Evolutionary conservation across 2,888 invertebrate species (phyloP).

Genomic region (Ashinkailepas kermadecensis): DNA sequence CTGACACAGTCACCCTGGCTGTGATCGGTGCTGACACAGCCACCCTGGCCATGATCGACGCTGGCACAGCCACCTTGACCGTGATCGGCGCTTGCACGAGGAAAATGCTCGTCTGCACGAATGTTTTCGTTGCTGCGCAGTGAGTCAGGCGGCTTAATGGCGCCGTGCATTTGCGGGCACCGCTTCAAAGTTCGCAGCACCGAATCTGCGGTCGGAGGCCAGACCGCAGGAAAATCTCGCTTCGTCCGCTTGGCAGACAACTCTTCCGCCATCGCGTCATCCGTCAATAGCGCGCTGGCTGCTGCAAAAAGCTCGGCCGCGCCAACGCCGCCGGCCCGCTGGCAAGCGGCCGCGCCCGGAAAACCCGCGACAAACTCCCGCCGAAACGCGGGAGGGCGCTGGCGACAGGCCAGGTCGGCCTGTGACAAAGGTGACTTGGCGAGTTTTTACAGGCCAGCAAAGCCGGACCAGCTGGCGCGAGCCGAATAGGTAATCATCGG

Average conservation of each 20-base stretch:
- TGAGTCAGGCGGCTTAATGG: no score
- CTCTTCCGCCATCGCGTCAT: neutral
- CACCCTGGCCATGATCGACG: no score
- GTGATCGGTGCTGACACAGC: no score
- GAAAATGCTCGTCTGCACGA: no score
- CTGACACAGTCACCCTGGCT: no score
- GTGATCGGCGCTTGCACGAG: no score
- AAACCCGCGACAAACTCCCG: conserved; percentile 9
- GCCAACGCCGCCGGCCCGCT: neutral
- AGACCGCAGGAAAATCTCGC: neutral
- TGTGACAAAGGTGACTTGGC: neutral
- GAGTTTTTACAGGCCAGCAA: neutral
- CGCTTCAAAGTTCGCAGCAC: no score
- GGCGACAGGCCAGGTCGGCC: neutral
- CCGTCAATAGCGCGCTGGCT: neutral
- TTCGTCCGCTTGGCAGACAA: neutral
- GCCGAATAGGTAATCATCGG: neutral
- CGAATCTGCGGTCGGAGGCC: neutral
- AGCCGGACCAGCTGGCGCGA: neutral
- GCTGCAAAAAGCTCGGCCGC: no score
- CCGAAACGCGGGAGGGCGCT: neutral
- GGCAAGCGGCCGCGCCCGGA: neutral
- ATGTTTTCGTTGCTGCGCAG: no score
- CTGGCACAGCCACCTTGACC: no score
- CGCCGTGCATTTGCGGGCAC: no score